A percentile compares a stretch with the other conserved stretches of the same genome.
Conservation (phyloP, 2,113 vertebrate genomes). For the Paedocypris sp. region DNA sequence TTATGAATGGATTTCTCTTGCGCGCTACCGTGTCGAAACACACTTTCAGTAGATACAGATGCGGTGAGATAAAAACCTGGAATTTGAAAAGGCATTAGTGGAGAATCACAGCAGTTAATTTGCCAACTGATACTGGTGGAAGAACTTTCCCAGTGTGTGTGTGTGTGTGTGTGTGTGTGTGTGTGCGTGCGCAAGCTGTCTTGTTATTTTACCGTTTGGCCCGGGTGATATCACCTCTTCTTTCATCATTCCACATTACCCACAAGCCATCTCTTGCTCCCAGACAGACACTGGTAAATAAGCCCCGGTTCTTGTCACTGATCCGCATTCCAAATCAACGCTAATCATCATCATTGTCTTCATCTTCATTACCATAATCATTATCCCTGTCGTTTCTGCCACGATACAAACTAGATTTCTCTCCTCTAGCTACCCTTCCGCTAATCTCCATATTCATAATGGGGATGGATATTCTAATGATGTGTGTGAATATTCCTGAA, state of each 20-base stretch:
- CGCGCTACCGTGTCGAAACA: too few species aligned
- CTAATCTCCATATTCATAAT: conserved; percentile 43
- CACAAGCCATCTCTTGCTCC: conserved; percentile 23
- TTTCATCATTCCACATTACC: conserved; percentile 33
- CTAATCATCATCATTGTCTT: conserved; percentile 39
- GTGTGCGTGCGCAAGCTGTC: too few species aligned
- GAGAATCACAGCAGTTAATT: not conserved
- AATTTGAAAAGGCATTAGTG: too few species aligned
- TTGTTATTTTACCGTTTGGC: conserved; percentile 9
- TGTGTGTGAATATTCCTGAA: conserved; percentile 65
- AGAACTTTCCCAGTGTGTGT: not conserved
- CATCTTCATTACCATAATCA: conserved; percentile 38
- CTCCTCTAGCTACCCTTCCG: conserved; percentile 26
- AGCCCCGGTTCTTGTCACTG: conserved; percentile 31
- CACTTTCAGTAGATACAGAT: too few species aligned
- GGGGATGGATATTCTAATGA: conserved; percentile 65
- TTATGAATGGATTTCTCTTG: too few species aligned
- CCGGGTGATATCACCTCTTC: not conserved
- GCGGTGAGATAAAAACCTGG: too few species aligned
- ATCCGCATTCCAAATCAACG: conserved; percentile 43
- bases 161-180: conserved; percentile 3
- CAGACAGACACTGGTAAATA: conserved; percentile 34
- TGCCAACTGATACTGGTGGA: too few species aligned
- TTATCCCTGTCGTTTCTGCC: conserved; percentile 35
- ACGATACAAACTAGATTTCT: conserved; percentile 34